Conservation (phyloP, 2,113 vertebrate genomes). For the Channa maculata region DNA sequence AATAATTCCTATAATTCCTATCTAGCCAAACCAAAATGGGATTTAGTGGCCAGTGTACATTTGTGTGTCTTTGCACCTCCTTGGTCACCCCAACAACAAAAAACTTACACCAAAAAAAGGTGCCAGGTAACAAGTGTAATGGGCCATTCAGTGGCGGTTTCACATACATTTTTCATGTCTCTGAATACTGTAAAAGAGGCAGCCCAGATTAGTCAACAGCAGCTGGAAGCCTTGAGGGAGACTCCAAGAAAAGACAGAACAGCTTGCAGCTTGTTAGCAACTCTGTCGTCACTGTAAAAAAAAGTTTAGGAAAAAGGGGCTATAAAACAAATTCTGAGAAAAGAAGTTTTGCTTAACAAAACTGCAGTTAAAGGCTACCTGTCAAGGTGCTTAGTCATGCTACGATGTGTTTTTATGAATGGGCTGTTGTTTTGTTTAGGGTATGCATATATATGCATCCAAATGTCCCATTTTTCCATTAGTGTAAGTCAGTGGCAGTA, state of each 20-base stretch:
- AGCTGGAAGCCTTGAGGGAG: slow-evolving; percentile 25
- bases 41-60: not conserved
- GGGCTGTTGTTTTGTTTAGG: not conserved
- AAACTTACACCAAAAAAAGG: not conserved
- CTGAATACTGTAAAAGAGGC: slow-evolving; percentile 9
- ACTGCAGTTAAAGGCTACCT: too few relatives aligned
- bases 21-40: not conserved
- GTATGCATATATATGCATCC: not conserved
- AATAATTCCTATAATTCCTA: not conserved
- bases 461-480: not conserved
- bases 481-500: not conserved
- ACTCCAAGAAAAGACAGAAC: slow-evolving; percentile 14
- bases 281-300: too few relatives aligned
- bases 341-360: too few relatives aligned
- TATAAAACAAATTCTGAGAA: too few relatives aligned
- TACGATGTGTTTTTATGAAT: too few relatives aligned
- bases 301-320: too few relatives aligned
- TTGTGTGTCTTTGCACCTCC: not conserved
- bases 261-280: slow-evolving; percentile 21
- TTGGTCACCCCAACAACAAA: slow-evolving; percentile 1
- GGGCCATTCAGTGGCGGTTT: not conserved
- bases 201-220: slow-evolving; percentile 30
- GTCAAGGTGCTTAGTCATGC: too few relatives aligned
- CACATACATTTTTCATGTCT: slow-evolving; percentile 14
- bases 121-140: slow-evolving; percentile 29